Base-by-base conservation (phyloP, 2,797 vertebrate genomes). In the Vipera latastei region DNA sequence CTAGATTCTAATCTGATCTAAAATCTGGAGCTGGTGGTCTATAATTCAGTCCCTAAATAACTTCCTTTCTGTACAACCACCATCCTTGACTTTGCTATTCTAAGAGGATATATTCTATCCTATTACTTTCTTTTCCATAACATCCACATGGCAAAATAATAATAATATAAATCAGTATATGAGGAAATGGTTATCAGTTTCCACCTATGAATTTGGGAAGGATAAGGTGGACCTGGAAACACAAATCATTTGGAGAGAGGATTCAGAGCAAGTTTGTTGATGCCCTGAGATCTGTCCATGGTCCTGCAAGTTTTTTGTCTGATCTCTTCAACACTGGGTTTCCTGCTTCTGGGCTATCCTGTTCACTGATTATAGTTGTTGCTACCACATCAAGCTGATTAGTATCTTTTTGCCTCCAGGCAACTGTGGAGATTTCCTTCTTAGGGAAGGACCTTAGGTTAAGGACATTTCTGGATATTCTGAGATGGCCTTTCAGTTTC, bases 261-360 rank as follows among this genome's bases (percentile, higher is more conserved):
- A 73, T 20, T 59, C 38, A 12, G 91, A 73, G 55, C 86, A 59
- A 59, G 26, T 44, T 88, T 32, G 48, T 88, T 92, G 32, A 78
- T 12, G 73, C 60, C 86, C 44, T 57, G 53, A 88, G 91, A 88
- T 92, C 86, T 92, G 86, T 92, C 91, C 91, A 92, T 69, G 91
- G 91, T 92, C 91, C 86, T 92, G 91, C 55, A 92, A 14, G 26
- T 26, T 38, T 69, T 91, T 14, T 56, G 44, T 88, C 61, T 69
- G 7, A 88, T 59, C 53, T 56, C 3, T 32, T 55, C 25, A 87
- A 88, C 53, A 69, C 86, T 92, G 32, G 51, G 4, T 25, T 20
- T 56, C 44, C 78, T 53, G 48, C 25, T 22, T 88, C 51, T 88
- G 61, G 5, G 8, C 44, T 32, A 13, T 38, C 44, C 28, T 63